A percentile compares a stretch with the other conserved stretches of the same genome.
Evolutionary conservation across 2,888 invertebrate genomes (phyloP).

Genomic region (Sarcophaga carnaria): DNA sequence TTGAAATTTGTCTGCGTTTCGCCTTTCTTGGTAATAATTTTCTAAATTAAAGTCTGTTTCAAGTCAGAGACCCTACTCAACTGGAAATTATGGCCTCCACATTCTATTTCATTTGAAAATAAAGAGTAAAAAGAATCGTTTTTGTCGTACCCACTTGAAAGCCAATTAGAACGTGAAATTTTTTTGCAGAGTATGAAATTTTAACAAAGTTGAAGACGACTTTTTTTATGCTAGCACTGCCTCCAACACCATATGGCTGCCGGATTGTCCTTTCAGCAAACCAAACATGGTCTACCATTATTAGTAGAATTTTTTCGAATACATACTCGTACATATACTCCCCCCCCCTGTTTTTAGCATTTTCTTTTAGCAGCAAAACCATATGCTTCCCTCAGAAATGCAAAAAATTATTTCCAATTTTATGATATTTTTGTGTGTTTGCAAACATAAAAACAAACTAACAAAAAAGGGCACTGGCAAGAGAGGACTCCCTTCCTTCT

Average conservation of each 20-base stretch:
- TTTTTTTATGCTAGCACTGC: slow-evolving; percentile 27
- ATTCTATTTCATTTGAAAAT: background rate
- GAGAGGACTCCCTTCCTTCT: too few species aligned
- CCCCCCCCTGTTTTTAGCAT: too few species aligned
- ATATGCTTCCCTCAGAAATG: slow-evolving; percentile 21
- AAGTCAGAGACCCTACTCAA: slow-evolving; percentile 50
- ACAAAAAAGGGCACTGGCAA: too few species aligned
- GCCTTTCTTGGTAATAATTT: slow-evolving; percentile 35
- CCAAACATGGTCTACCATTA: slow-evolving; percentile 60
- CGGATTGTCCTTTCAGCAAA: slow-evolving; percentile 57
- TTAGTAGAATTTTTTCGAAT: slow-evolving; percentile 22
- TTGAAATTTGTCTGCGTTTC: background rate
- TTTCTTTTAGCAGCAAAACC: background rate
- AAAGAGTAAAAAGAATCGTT: background rate
- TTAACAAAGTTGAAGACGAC: slow-evolving; percentile 32
- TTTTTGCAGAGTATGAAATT: slow-evolving; percentile 32
- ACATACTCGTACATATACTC: background rate
- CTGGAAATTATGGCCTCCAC: slow-evolving; percentile 17
- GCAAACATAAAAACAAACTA: too few species aligned
- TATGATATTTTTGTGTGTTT: slow-evolving; percentile 6
- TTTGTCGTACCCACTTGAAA: slow-evolving; percentile 46
- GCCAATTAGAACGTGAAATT: slow-evolving; percentile 64
- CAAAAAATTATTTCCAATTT: slow-evolving; percentile 32
- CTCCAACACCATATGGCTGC: slow-evolving; percentile 53
- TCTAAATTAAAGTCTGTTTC: slow-evolving; percentile 37